Evolutionary conservation across 2,888 invertebrate genomes (phyloP).

Genomic region (Luperina testacea): DNA sequence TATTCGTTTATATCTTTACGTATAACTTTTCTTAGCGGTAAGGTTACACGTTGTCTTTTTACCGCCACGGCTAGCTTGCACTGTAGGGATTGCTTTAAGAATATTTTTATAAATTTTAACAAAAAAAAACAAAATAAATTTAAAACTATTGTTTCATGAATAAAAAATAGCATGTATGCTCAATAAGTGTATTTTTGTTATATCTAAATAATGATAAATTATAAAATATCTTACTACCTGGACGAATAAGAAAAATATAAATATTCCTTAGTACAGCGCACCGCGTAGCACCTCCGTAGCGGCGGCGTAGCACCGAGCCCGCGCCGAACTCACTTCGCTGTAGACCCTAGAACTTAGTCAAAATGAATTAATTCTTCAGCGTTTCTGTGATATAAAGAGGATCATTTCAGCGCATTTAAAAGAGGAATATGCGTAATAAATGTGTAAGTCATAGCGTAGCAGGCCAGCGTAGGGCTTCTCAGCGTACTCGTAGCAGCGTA

Average conservation of each 20-base stretch:
- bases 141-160: too few relatives aligned
- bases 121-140: too few relatives aligned
- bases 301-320: slow-evolving; percentile 34
- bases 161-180: too few relatives aligned
- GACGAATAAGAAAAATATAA: not conserved
- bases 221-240: not conserved
- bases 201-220: not conserved
- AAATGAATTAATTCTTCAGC: slow-evolving; percentile 10
- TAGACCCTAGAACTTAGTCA: not conserved
- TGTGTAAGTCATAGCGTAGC: not conserved
- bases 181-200: not conserved
- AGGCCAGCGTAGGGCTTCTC: not conserved
- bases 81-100: not conserved
- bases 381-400: not conserved
- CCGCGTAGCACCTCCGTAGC: slow-evolving; percentile 50
- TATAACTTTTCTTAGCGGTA: not conserved
- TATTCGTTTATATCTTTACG: too few relatives aligned
- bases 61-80: too few relatives aligned
- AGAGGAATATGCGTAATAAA: not conserved
- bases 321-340: not conserved
- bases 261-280: not conserved
- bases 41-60: not conserved
- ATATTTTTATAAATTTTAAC: not conserved
- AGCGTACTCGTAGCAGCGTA: not conserved
- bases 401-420: not conserved